Evolutionary conservation across 2,113 vertebrate species (phyloP).

Genomic region (Pavo muticus): DNA sequence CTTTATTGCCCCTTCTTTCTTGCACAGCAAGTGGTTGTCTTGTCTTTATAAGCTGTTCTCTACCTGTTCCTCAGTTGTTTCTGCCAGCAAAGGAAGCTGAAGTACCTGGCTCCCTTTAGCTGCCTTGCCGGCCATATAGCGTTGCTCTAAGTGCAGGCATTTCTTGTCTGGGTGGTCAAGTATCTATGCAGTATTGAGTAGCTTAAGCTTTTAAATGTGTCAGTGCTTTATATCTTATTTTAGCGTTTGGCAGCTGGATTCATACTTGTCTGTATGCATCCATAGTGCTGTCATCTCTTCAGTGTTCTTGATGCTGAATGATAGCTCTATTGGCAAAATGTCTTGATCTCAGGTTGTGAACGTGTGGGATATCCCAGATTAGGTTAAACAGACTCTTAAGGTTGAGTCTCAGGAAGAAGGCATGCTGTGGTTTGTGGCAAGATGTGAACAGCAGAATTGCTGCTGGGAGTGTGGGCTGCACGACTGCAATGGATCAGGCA

Average conservation of each 20-base stretch:
- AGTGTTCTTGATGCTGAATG: neutral
- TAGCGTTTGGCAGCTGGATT: neutral
- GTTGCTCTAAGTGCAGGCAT: neutral
- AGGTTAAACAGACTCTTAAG: neutral
- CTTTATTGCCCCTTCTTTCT: neutral
- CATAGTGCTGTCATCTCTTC: neutral
- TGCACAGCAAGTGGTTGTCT: neutral
- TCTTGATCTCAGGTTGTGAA: neutral
- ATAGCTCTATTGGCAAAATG: neutral
- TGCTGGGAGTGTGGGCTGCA: neutral
- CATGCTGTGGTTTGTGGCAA: accelerated
- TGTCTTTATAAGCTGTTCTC: neutral
- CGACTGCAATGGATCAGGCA: accelerated
- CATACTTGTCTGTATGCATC: accelerated
- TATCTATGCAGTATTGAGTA: neutral
- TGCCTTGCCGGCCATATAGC: neutral
- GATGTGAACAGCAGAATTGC: neutral
- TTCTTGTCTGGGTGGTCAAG: neutral
- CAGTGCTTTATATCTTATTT: neutral
- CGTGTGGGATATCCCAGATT: neutral
- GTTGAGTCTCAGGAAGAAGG: neutral
- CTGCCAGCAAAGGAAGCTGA: neutral
- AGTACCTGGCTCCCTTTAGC: neutral
- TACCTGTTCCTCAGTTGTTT: neutral
- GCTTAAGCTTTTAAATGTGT: neutral